A percentile compares a stretch with the other conserved stretches of the same genome.
These are phyloP conservation scores for Catalaphyllia jardinei DNA, from an alignment of 64 coral and sea anemone species.

Conservation along the genomic window DNA sequence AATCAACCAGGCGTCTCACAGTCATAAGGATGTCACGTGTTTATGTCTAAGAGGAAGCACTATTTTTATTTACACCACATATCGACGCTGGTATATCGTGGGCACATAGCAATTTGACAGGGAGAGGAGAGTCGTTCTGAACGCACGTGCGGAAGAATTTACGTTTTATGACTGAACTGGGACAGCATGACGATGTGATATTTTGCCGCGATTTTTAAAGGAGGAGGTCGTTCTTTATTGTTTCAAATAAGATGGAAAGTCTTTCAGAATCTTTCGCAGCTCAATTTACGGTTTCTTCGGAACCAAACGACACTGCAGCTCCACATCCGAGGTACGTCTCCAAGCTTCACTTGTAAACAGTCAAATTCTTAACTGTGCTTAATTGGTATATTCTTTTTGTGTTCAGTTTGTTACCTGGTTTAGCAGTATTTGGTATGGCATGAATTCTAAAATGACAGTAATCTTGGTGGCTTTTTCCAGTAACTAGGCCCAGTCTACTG, in stretches of 20 bases:
- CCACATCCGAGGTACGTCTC: constrained; percentile 76
- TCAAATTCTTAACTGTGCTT: no score
- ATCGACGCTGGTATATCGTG: neutral
- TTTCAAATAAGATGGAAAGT: constrained; percentile 58
- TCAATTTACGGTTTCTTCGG: constrained; percentile 78
- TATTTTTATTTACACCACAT: neutral
- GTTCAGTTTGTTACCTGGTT: no score
- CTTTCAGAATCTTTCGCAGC: constrained; percentile 72
- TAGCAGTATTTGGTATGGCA: no score
- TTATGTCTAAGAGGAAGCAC: neutral
- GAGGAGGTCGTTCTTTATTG: neutral
- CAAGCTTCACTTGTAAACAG: neutral
- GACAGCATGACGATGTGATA: no score
- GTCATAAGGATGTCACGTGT: constrained; percentile 8
- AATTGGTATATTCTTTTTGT: no score
- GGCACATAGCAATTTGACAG: neutral
- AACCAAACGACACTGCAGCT: constrained; percentile 83
- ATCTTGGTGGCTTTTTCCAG: neutral
- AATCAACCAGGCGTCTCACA: neutral
- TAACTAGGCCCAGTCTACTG: no score
- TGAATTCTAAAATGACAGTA: neutral
- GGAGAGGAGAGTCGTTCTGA: neutral
- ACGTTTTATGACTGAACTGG: no score
- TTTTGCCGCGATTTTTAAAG: neutral
- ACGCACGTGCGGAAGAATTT: neutral